phyloP scores from a whole-genome alignment of 2,888 invertebrate species.

The Lutraria lutraria region DNA sequence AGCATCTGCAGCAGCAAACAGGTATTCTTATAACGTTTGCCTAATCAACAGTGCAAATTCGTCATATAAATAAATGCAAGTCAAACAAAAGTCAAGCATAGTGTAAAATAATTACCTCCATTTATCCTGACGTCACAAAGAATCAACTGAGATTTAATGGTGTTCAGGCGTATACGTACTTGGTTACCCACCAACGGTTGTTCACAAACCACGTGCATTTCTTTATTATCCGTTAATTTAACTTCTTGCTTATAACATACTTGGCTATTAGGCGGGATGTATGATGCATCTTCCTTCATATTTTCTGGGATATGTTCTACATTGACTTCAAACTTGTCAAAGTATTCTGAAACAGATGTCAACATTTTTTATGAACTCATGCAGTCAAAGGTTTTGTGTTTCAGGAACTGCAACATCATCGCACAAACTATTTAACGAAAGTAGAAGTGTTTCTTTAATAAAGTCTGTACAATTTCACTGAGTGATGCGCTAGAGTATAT shows the following conservation, averaged over 20 bases:
- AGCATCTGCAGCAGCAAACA: not conserved
- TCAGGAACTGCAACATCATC: too few relatives aligned
- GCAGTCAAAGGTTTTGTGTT: too few relatives aligned
- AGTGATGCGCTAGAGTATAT: too few relatives aligned
- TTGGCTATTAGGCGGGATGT: not conserved
- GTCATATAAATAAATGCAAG: too few relatives aligned
- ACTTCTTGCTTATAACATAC: constrained; percentile 31
- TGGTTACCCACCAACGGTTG: constrained; percentile 31
- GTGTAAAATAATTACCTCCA: constrained; percentile 7
- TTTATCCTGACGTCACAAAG: constrained; percentile 38
- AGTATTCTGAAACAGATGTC: constrained; percentile 17
- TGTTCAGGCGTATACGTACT: constrained; percentile 27
- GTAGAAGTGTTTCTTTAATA: too few relatives aligned
- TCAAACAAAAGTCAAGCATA: not conserved
- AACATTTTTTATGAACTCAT: too few relatives aligned
- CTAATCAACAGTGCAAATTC: too few relatives aligned
- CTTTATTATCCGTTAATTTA: not conserved
- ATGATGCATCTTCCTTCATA: not conserved
- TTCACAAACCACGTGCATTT: constrained; percentile 30
- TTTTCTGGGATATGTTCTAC: constrained; percentile 15
- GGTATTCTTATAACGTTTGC: too few relatives aligned
- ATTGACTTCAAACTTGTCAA: constrained; percentile 8
- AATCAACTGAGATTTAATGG: constrained; percentile 27
- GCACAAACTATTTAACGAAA: too few relatives aligned
- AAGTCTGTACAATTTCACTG: too few relatives aligned